A percentile compares a stretch with the other conserved stretches of the same genome.
These are phyloP conservation scores for Parnassius orleans DNA, from an alignment of 2,888 invertebrate genomes.

Conservation along the genomic window DNA sequence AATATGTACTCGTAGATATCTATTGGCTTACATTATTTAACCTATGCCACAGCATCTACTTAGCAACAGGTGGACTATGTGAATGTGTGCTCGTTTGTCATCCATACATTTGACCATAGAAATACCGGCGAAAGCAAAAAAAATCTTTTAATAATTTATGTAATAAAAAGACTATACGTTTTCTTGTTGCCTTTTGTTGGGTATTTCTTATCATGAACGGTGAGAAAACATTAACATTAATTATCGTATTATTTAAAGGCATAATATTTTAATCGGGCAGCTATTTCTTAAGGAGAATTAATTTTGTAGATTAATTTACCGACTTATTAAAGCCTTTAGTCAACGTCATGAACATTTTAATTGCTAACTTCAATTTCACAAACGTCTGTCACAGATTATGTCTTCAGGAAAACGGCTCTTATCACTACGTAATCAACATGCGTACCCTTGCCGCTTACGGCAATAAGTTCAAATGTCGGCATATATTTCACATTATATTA, in stretches of 20 bases:
- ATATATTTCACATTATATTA: not conserved
- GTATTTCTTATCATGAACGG: too few species aligned
- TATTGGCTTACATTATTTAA: too few species aligned
- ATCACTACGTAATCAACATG: not conserved
- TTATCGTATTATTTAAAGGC: conserved; percentile 1
- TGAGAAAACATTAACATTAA: conserved; percentile 5
- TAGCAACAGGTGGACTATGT: too few species aligned
- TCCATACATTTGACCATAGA: too few species aligned
- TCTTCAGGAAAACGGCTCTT: not conserved
- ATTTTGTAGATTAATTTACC: not conserved
- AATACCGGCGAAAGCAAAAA: too few species aligned
- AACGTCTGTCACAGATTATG: not conserved
- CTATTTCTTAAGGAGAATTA: not conserved
- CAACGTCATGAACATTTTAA: not conserved
- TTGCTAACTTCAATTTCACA: not conserved
- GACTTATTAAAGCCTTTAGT: not conserved
- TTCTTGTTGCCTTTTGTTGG: too few species aligned
- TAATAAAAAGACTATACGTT: too few species aligned
- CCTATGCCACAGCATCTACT: too few species aligned
- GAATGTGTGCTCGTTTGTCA: too few species aligned
- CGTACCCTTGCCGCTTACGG: not conserved
- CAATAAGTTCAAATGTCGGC: not conserved
- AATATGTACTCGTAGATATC: too few species aligned
- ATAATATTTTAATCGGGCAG: conserved; percentile 11
- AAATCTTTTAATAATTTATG: too few species aligned